These are phyloP conservation scores for Hemiprocne comata DNA, from an alignment of 2,113 vertebrate genomes.

Conservation along the genomic window DNA sequence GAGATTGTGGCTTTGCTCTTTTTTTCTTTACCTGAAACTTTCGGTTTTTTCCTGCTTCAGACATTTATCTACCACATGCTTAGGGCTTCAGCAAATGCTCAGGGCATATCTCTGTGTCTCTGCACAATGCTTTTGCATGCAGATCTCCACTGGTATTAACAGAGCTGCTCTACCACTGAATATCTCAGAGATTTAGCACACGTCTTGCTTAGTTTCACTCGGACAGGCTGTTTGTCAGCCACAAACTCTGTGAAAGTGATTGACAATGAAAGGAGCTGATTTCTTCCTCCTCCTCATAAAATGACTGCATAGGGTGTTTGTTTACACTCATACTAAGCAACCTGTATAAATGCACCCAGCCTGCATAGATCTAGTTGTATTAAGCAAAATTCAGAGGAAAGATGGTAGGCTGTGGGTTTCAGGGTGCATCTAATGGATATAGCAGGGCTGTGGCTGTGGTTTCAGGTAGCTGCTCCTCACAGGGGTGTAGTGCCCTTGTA, in stretches of 20 bases:
- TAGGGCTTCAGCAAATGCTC: neutral
- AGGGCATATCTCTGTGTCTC: neutral
- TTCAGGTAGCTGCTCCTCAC: neutral
- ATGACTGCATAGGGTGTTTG: neutral
- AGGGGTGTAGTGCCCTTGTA: neutral
- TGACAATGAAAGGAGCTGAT: neutral
- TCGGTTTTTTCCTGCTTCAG: neutral
- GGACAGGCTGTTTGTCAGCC: neutral
- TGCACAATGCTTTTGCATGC: neutral
- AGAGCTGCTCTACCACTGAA: neutral
- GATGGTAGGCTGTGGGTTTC: neutral
- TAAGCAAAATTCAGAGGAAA: neutral
- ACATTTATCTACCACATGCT: neutral
- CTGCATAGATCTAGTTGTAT: neutral
- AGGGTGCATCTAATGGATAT: neutral
- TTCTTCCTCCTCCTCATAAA: neutral
- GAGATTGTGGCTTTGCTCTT: neutral
- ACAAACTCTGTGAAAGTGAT: neutral
- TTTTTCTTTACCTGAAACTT: neutral
- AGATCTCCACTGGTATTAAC: neutral
- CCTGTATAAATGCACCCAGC: neutral
- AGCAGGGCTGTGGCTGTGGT: neutral
- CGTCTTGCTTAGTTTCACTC: neutral
- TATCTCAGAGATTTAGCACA: neutral
- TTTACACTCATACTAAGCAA: neutral